Base-by-base conservation (phyloP, 1,140 invertebrate species). In the Heliothis virescens region DNA sequence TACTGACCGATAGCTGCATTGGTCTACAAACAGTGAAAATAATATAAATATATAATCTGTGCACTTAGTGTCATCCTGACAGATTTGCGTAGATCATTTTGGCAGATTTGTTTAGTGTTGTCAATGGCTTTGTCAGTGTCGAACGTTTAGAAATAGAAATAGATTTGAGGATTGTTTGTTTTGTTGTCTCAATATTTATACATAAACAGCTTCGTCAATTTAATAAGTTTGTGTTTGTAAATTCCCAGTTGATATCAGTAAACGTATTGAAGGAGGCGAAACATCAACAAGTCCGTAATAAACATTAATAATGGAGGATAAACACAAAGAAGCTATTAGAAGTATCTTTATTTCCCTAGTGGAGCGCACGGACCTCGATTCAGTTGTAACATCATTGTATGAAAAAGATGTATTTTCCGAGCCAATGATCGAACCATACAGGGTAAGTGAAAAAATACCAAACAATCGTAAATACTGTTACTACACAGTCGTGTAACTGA, bases 251-350 rank as follows among this genome's bases (percentile, higher is more conserved):
- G 5, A n/a, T 3, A 53, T n/a, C 2, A 53, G n/a, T 16, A 21
- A 57, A 9, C 53, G 16, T 18, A 55, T 16, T 55, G 26, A 29
- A 3, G 12, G 12, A 59, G 26, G 57, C 12, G 3, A 62, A n/a
- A 62, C 4, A n/a, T 16, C 60, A 59, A 52, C 10, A 48, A 26
- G 59, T 76, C 63, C 4, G 16, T n/a, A 26, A 59, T 9, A 16
- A 26, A 34, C 15, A n/a, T 7, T 7, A 12, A 98, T 97, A 21
- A 95, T 95, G 94, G 82, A 95, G 78, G 83, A 92, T 74, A 84
- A 90, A 82, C 92, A 95, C 76, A 83, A 87, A 76, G 83, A 87
- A 57, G 86, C 90, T 5, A 94, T 95, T 57, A 90, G 88, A 79
- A 91, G 83, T 15, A 92, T 94, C 79, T 95, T 91, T 83, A 76